Conservation (phyloP, 2,113 vertebrate species). For the Siniperca chuatsi region DNA sequence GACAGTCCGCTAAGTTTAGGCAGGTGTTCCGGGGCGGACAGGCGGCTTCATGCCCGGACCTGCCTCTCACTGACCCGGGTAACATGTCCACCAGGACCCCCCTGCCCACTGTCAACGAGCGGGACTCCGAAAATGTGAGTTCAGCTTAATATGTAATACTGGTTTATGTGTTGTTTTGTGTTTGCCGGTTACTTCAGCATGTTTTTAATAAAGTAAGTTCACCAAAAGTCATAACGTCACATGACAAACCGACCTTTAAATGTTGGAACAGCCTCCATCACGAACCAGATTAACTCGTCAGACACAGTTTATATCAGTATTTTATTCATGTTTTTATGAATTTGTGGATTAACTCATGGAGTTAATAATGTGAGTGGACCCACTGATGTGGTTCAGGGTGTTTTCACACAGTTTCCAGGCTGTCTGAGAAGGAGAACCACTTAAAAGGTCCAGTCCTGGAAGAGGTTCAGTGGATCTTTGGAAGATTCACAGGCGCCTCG, state of each 20-base stretch:
- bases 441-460: neutral
- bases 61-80: constrained; percentile 38
- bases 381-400: neutral
- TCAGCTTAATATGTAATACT: rapidly evolving
- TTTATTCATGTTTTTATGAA: too few relatives aligned
- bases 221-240: neutral
- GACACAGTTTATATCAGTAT: too few relatives aligned
- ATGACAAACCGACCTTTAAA: too few relatives aligned
- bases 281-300: too few relatives aligned
- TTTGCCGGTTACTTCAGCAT: neutral
- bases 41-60: constrained; percentile 49
- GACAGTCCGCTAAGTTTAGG: neutral
- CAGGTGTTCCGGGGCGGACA: constrained; percentile 41
- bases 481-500: too few relatives aligned
- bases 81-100: constrained; percentile 65
- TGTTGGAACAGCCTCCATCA: too few relatives aligned
- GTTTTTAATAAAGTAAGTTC: neutral
- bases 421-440: too few relatives aligned
- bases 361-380: too few relatives aligned
- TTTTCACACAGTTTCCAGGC: too few relatives aligned
- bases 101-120: constrained; percentile 60
- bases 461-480: neutral
- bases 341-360: neutral
- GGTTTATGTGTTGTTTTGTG: neutral
- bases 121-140: constrained; percentile 52